phyloP scores from a whole-genome alignment of 2,888 invertebrate genomes.

The Phrixothrix hirtus region DNA sequence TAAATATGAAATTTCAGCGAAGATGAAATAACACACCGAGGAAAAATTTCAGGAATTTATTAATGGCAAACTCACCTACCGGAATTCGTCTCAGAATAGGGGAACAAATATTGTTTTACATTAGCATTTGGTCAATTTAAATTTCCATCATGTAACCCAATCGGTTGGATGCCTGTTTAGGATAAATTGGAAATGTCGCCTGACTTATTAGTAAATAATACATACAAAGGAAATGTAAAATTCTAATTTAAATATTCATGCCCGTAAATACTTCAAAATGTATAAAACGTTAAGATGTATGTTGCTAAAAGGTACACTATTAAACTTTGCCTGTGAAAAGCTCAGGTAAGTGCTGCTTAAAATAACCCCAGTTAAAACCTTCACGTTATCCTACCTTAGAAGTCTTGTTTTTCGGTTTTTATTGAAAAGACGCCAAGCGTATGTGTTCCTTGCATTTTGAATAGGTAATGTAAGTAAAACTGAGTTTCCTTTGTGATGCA shows the following conservation, averaged over 20 bases:
- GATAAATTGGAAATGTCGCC: too few relatives aligned
- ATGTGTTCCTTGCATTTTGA: too few relatives aligned
- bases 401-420: constrained; percentile 7
- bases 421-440: too few relatives aligned
- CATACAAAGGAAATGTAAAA: constrained; percentile 22
- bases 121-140: constrained; percentile 11
- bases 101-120: neutral
- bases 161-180: too few relatives aligned
- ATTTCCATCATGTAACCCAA: constrained; percentile 9
- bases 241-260: constrained; percentile 20
- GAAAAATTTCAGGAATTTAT: constrained; percentile 25
- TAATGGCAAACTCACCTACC: constrained; percentile 16
- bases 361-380: constrained; percentile 33
- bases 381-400: constrained; percentile 2
- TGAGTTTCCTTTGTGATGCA: too few relatives aligned
- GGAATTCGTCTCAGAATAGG: neutral
- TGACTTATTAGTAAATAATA: too few relatives aligned
- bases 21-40: constrained; percentile 50
- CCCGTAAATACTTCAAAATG: too few relatives aligned
- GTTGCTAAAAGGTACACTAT: constrained; percentile 32
- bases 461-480: too few relatives aligned
- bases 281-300: too few relatives aligned
- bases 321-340: constrained; percentile 33
- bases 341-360: constrained; percentile 36
- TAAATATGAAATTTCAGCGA: constrained; percentile 46